These are phyloP conservation scores for Climacteris rufus DNA, from an alignment of 2,113 vertebrate species.

Conservation along the genomic window DNA sequence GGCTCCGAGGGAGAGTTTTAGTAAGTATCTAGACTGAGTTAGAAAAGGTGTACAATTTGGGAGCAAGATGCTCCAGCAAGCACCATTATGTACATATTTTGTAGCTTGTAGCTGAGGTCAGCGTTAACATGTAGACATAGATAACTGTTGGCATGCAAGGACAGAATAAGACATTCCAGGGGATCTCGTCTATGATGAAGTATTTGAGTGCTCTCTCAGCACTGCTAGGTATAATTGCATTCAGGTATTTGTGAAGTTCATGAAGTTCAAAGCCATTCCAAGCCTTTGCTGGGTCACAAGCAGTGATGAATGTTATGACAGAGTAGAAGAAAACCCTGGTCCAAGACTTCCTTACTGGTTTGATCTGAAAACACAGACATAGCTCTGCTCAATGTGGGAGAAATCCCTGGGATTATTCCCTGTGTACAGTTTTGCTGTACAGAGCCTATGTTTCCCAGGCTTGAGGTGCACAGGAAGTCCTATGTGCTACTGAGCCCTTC, in stretches of 20 bases:
- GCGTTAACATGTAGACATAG: background rate
- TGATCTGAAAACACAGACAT: background rate
- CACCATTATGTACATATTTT: background rate
- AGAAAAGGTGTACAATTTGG: background rate
- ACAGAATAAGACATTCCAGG: conserved; percentile 2
- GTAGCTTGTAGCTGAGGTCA: background rate
- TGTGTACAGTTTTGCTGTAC: background rate
- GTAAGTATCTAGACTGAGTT: background rate
- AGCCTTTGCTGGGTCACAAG: background rate
- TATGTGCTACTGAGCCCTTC: background rate
- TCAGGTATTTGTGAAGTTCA: background rate
- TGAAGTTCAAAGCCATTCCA: conserved; percentile 21
- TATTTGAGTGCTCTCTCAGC: background rate
- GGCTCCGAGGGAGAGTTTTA: background rate
- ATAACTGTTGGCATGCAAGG: background rate
- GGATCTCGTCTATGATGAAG: background rate
- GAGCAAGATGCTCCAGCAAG: background rate
- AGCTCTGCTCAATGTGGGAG: background rate
- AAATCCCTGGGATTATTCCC: background rate
- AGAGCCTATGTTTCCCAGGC: background rate
- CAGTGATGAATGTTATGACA: background rate
- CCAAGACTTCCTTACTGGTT: background rate
- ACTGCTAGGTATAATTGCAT: background rate
- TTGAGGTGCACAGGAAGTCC: background rate
- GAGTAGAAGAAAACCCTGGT: background rate